Base-by-base conservation (phyloP, 2,113 vertebrate genomes). In the Mesembrinibis cayennensis region DNA sequence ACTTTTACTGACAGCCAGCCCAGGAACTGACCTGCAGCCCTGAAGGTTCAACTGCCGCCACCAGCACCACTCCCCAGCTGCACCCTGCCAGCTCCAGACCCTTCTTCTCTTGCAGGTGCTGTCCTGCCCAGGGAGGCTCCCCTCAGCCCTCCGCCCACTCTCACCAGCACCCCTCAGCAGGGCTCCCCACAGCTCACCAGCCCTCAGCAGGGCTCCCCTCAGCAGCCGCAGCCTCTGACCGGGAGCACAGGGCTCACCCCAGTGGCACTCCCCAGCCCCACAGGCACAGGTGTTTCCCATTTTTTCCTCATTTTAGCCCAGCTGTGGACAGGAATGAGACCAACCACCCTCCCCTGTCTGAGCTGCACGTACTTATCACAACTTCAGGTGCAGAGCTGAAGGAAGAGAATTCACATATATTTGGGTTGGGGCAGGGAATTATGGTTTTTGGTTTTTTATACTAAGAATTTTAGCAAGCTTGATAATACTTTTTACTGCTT, bases 101-200 rank as follows among this genome's bases (percentile, higher is more conserved):
- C 12, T 55, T 52, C 69, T 61, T 22, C 29, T 19, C 47, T 7
- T 4, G n/a, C 16, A 27, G 27, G 10, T 40, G 23, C 20, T 56
- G 66, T 27, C 20, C 34, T 2, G 1, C 15, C 9, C 7, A 17
- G 11, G 21, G 6, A 38, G 13, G 27, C 5, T 81, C 7, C 11
- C 21, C 22, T 56, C 32, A 71, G 18, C 13, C 30, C 23, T 32
- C 20, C 5, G 0, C 21, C 16, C 3, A 0, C 45, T 29, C 42
- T 49, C 25, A 9, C 10, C 21, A 32, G 17, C 14, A 9, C 29
- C 36, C 44, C 53, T 59, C 21, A 7, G 11, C 10, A 2, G 21
- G 6, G 23, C 30, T 7, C 11, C n/a, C 30, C 40, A 23, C 49
- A 30, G n/a, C 40, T 6, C 4, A 3, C 2, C 11, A 2, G 25